Conservation (phyloP, 2,113 vertebrate genomes). For the Rhinopomastus cyanomelas region DNA sequence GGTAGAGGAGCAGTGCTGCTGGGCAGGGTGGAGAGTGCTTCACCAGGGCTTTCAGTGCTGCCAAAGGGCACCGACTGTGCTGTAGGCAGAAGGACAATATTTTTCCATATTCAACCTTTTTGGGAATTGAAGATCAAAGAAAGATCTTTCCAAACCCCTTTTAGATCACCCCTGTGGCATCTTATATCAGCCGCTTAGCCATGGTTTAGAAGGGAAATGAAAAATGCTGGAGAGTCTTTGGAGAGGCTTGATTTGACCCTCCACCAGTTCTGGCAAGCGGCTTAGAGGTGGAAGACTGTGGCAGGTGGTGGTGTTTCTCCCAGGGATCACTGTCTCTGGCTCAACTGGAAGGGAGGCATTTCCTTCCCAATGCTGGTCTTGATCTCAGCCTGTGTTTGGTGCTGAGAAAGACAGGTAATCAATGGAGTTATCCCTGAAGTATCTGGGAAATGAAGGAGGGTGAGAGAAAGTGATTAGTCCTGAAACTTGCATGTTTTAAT, state of each 20-base stretch:
- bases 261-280: background rate
- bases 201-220: background rate
- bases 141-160: background rate
- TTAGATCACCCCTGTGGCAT: background rate
- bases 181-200: background rate
- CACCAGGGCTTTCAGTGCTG: background rate
- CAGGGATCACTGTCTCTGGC: background rate
- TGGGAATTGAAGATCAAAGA: background rate
- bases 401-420: background rate
- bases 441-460: background rate
- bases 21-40: background rate
- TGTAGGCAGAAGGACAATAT: background rate
- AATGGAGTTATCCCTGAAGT: background rate
- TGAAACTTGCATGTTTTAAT: constrained; percentile 4
- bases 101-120: background rate
- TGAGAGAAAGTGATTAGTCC: background rate
- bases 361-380: background rate
- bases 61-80: background rate
- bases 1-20: background rate
- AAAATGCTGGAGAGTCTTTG: background rate
- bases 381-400: background rate
- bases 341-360: background rate
- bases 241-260: background rate
- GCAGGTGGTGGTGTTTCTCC: rapidly evolving
- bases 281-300: background rate